Base-by-base conservation (phyloP, 2,888 invertebrate genomes). In the Chaetogeoica ovagalla region DNA sequence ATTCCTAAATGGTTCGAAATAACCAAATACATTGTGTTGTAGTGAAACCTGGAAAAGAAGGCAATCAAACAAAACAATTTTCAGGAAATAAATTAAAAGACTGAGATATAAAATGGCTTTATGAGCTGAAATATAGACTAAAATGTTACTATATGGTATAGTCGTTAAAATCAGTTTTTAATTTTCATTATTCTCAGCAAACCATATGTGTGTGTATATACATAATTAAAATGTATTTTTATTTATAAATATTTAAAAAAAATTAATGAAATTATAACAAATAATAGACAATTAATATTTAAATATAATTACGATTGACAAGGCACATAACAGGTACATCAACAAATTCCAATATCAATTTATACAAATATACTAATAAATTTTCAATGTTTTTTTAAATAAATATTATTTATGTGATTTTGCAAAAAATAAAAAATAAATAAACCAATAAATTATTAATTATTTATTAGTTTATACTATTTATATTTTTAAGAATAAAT, bases 251-350 rank as follows among this genome's bases (percentile, higher is more conserved):
- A 52, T 69, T 55, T 30, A 30, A 30, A 13, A 55, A 48, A 69
- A 23, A 55, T 69, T 23, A 43, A 59, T 17, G 11, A 39, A 15
- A 59, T 71, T 21, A 71, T 23, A 71, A 71, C 59, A 43, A 3
- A 43, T 43, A 59, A 59, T 71, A 43, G 13, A 71, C 9, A 5
- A 37, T n/a, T 55, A 30, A 59, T 39, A 59, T 37, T 39, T 39
- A 71, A 19, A 59, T 43, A 43, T 43, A 59, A 11, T 59, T 15
- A 19, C 17, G 17, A 71, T 8, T 59, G 17, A 43, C 57, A 71
- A 71, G 71, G 71, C 71, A 59, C 71, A 59, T 59, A 71, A 13
- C 0, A 19, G 43, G 43, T n/a, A 69, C 30, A 30, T 19, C 19
- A 55, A 19, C 30, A 11, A 69, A 69, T 30, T 19, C n/a, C 11